Evolutionary conservation across 2,113 vertebrate genomes (phyloP), one percentile per base, ranked within the genome.

Genomic region (Ceuthmochares aereus): DNA sequence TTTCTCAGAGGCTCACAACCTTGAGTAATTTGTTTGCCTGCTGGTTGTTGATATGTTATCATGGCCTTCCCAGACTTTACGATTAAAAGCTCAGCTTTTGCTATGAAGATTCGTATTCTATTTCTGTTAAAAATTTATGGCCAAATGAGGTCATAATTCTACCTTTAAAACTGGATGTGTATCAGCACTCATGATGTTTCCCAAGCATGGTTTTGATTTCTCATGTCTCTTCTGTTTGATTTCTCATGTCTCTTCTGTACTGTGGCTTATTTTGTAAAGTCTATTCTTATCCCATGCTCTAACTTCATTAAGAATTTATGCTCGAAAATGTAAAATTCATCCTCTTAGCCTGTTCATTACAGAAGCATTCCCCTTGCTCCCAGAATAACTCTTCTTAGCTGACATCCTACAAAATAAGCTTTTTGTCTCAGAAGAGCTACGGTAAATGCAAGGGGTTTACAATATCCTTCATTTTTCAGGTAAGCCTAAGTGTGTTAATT

Each of bases 261-360:
- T 63, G 4, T 59, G 62, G 83, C 87, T 93, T 94, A 93, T 96
- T 96, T 97, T 95, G 85, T 93, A 81, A 95, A 75, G 82, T 96
- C 95, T 97, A 88, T 96, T 96, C 95, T 95, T 97, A 95, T 96
- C 95, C 90, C 47, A 59, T 95, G 95, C 95, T 96, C 93, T 95
- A 96, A 95, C 92, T 96, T 95, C 92, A 95, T 96, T 96, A 97
- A 96, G 90, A 96, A 97, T 96, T 97, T 95, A 96, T 97, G 56
- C 70, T 72, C 80, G 92, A 95, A 94, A 93, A 97, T 94, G 95
- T 96, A 96, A 94, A 97, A 97, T 96, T 96, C 93, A 96, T 97
- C 93, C 72, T 86, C 82, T 92, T 96, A 84, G 36, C 90, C 93
- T 95, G 90, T 86, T 96, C 85, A 52, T 91, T 94, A 69, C 87